Conservation (phyloP, 2,113 vertebrate species). For the Cromileptes altivelis region DNA sequence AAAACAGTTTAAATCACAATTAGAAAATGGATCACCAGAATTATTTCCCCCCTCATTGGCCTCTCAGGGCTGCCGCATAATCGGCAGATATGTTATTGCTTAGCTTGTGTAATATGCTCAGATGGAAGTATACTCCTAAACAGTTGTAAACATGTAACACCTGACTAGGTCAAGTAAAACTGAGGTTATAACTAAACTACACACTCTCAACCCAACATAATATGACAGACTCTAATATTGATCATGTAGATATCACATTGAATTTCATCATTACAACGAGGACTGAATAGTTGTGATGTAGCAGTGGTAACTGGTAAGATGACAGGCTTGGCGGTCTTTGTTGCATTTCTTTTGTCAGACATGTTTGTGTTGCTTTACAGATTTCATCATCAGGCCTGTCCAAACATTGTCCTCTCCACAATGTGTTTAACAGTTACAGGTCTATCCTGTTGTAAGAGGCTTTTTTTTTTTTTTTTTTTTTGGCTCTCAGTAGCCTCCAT, state of each 20-base stretch:
- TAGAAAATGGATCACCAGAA: too few relatives aligned
- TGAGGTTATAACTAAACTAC: background rate
- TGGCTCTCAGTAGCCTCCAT: constrained; percentile 79
- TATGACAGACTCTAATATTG: constrained; percentile 2
- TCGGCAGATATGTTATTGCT: constrained; percentile 44
- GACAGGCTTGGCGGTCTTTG: constrained; percentile 28
- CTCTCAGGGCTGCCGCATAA: too few relatives aligned
- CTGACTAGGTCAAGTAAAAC: constrained; percentile 33
- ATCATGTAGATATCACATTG: background rate
- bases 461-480: constrained; percentile 7
- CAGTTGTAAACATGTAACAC: constrained; percentile 44
- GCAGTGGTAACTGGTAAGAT: constrained; percentile 4
- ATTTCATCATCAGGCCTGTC: constrained; percentile 21
- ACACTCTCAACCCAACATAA: constrained; percentile 24
- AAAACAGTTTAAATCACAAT: too few relatives aligned
- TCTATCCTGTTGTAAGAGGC: constrained; percentile 39
- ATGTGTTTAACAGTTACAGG: constrained; percentile 12
- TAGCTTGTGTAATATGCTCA: constrained; percentile 18
- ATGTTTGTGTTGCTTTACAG: constrained; percentile 3
- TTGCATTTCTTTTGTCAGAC: background rate
- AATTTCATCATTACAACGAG: constrained; percentile 14
- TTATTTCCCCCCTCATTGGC: too few relatives aligned
- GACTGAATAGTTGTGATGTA: background rate
- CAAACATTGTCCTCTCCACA: constrained; percentile 11
- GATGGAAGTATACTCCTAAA: constrained; percentile 13